Conservation (phyloP, 2,113 vertebrate species). For the Urocitellus parryii region DNA sequence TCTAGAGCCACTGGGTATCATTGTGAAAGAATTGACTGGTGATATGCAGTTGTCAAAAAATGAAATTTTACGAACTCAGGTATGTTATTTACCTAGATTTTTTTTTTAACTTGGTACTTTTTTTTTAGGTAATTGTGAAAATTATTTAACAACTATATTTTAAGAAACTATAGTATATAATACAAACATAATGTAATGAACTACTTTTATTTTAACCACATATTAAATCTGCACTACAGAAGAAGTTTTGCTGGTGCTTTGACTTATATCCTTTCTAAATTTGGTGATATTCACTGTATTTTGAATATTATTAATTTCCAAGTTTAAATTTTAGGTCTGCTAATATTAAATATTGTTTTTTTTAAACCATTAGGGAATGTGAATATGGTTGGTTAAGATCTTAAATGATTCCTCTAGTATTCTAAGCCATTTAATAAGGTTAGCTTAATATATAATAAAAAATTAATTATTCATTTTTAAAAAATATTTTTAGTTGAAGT, state of each 20-base stretch:
- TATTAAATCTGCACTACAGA: not conserved
- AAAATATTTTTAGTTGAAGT: too few relatives aligned
- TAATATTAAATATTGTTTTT: not conserved
- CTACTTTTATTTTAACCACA: constrained; percentile 38
- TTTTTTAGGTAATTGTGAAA: constrained; percentile 37
- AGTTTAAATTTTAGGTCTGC: not conserved
- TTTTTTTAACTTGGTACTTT: not conserved
- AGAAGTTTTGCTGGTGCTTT: not conserved
- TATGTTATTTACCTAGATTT: constrained; percentile 80
- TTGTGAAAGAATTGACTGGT: constrained; percentile 96
- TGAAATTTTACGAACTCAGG: constrained; percentile 98
- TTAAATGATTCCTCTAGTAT: not conserved
- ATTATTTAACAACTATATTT: not conserved
- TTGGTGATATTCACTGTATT: not conserved
- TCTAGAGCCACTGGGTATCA: constrained; percentile 94
- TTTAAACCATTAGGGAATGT: not conserved
- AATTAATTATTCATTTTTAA: not conserved
- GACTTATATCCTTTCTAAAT: not conserved
- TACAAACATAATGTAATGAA: not conserved
- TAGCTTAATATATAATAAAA: not conserved
- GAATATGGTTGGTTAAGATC: not conserved
- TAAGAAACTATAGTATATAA: not conserved
- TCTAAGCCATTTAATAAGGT: not conserved
- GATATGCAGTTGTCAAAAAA: constrained; percentile 99
- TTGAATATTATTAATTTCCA: constrained; percentile 25